Conservation (phyloP, 2,113 vertebrate genomes). For the Odocoileus virginianus region DNA sequence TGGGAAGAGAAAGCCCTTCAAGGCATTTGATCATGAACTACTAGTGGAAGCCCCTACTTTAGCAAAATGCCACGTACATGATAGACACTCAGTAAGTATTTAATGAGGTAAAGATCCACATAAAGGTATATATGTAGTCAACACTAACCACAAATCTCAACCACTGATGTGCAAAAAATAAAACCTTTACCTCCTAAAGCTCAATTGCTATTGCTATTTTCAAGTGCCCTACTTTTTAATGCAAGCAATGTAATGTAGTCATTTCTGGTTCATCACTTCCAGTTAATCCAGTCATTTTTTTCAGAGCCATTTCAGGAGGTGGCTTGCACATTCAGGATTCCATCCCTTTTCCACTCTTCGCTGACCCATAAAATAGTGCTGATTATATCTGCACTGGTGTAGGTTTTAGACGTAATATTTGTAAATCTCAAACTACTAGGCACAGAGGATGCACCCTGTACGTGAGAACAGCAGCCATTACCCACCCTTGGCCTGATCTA, state of each 20-base stretch:
- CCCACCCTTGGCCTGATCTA: not conserved
- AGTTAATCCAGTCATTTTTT: not conserved
- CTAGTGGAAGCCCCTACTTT: not conserved
- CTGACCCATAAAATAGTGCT: not conserved
- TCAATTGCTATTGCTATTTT: not conserved
- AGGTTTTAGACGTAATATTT: not conserved
- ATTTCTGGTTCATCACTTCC: not conserved
- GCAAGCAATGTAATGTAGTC: not conserved
- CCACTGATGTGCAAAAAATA: not conserved
- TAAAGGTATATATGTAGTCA: not conserved
- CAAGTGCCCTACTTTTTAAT: not conserved
- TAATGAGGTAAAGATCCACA: not conserved
- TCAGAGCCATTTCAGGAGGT: not conserved
- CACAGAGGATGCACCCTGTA: not conserved
- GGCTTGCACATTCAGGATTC: not conserved
- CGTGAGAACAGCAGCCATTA: not conserved
- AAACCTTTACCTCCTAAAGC: not conserved
- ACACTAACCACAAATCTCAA: not conserved
- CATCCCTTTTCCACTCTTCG: not conserved
- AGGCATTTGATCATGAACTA: not conserved
- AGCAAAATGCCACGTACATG: not conserved
- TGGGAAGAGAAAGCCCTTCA: not conserved
- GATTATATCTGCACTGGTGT: not conserved
- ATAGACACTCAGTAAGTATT: not conserved
- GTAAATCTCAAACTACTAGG: not conserved